phyloP scores from a whole-genome alignment of 2,113 vertebrate genomes.

The Todiramphus chloris region DNA sequence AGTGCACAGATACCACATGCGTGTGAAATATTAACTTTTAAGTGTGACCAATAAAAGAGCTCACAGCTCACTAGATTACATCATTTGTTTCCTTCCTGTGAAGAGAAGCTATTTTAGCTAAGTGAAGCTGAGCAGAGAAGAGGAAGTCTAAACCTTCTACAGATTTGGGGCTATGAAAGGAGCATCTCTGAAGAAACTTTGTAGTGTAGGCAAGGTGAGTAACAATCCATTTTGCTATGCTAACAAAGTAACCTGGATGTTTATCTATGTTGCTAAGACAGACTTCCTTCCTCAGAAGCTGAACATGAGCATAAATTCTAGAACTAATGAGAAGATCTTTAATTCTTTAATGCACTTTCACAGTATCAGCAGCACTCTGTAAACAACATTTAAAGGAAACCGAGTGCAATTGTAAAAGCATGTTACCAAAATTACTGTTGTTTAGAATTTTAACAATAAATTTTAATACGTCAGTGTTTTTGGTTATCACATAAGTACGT shows the following conservation, averaged over 20 bases:
- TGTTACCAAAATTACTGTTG: not conserved
- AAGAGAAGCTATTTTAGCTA: slow-evolving; percentile 50
- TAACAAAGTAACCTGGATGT: not conserved
- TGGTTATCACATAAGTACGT: not conserved
- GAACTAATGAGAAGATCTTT: not conserved
- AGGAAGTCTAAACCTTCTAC: slow-evolving; percentile 35
- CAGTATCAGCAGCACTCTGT: not conserved
- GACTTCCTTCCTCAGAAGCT: not conserved
- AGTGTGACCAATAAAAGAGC: slow-evolving; percentile 6
- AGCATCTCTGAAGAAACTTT: slow-evolving; percentile 6
- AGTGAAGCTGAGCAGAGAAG: slow-evolving; percentile 12
- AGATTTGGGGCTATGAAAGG: slow-evolving; percentile 20
- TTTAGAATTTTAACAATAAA: not conserved
- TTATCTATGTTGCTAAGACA: not conserved
- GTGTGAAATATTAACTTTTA: not conserved
- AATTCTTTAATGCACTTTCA: not conserved
- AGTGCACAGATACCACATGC: not conserved
- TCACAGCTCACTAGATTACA: not conserved
- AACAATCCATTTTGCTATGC: not conserved
- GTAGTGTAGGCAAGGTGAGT: slow-evolving; percentile 59
- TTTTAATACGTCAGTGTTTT: not conserved
- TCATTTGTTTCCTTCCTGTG: slow-evolving; percentile 51
- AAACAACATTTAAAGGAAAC: not conserved
- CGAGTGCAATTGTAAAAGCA: not conserved
- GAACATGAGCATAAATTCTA: not conserved